Conservation (phyloP, 2,888 invertebrate species). For the Galeopsomyia nigrocyanea region DNA sequence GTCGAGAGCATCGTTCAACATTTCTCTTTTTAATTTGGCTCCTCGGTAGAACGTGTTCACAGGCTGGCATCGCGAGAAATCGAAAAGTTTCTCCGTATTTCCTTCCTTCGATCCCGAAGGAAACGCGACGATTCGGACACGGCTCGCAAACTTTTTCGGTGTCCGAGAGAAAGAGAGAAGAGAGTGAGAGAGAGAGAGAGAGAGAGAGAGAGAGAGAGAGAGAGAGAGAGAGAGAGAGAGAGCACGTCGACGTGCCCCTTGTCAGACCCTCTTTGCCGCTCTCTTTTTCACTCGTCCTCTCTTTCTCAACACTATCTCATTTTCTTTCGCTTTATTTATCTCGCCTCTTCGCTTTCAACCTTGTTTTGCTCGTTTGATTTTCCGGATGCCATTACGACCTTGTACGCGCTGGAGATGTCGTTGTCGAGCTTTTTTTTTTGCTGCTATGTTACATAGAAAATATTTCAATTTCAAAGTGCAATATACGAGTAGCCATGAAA, state of each 20-base stretch:
- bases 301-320: constrained; percentile 12
- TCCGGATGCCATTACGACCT: too few relatives aligned
- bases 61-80: constrained; percentile 5
- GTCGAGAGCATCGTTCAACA: too few relatives aligned
- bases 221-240: not conserved
- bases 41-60: not conserved
- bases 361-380: not conserved
- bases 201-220: not conserved
- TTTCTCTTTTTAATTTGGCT: not conserved
- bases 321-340: constrained; percentile 34
- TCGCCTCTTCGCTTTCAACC: not conserved
- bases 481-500: too few relatives aligned
- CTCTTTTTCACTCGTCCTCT: not conserved
- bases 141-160: constrained; percentile 36
- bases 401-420: too few relatives aligned
- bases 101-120: constrained; percentile 31
- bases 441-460: too few relatives aligned
- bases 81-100: constrained; percentile 41
- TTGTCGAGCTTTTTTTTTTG: too few relatives aligned
- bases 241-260: constrained; percentile 11
- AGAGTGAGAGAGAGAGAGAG: too few relatives aligned
- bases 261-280: constrained; percentile 23
- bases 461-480: too few relatives aligned
- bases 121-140: constrained; percentile 21
- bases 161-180: not conserved